Conservation (phyloP, 2,888 invertebrate species). For the Drosophila pseudotalamancana region DNA sequence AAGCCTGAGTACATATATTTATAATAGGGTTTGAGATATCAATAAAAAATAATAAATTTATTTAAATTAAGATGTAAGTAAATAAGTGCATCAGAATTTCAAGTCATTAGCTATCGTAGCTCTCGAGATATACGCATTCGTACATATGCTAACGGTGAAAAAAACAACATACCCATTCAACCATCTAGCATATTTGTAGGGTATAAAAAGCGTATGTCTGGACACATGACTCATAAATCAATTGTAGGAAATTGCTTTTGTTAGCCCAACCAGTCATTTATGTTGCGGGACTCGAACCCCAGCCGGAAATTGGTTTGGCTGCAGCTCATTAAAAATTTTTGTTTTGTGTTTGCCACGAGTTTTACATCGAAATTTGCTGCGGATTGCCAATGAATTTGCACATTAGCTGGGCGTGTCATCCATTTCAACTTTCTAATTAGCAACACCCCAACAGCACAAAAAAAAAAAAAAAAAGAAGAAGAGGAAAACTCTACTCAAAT, state of each 20-base stretch:
- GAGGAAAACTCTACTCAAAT: slow-evolving; percentile 15
- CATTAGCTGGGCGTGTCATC: slow-evolving; percentile 50
- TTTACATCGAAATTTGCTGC: slow-evolving; percentile 5
- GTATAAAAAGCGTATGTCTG: slow-evolving; percentile 66
- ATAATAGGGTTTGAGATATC: too few species aligned
- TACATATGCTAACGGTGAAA: too few species aligned
- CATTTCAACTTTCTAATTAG: slow-evolving; percentile 78
- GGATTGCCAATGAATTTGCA: slow-evolving; percentile 42
- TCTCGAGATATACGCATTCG: too few species aligned
- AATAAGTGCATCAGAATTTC: too few species aligned
- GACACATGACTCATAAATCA: slow-evolving; percentile 65
- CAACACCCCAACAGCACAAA: background rate
- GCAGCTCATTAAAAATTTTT: slow-evolving; percentile 70
- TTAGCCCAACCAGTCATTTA: slow-evolving; percentile 37
- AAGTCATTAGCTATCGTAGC: too few species aligned
- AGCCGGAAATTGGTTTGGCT: slow-evolving; percentile 70
- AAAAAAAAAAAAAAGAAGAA: slow-evolving; percentile 24
- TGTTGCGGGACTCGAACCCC: slow-evolving; percentile 9
- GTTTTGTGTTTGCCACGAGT: slow-evolving; percentile 14
- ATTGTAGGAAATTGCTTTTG: slow-evolving; percentile 79
- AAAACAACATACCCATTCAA: too few species aligned
- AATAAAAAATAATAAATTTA: too few species aligned
- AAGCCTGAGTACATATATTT: too few species aligned
- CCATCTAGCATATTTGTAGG: too few species aligned
- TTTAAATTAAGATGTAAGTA: too few species aligned